These are phyloP conservation scores for Pleuronectes platessa DNA, from an alignment of 2,113 vertebrate genomes.

Conservation along the genomic window DNA sequence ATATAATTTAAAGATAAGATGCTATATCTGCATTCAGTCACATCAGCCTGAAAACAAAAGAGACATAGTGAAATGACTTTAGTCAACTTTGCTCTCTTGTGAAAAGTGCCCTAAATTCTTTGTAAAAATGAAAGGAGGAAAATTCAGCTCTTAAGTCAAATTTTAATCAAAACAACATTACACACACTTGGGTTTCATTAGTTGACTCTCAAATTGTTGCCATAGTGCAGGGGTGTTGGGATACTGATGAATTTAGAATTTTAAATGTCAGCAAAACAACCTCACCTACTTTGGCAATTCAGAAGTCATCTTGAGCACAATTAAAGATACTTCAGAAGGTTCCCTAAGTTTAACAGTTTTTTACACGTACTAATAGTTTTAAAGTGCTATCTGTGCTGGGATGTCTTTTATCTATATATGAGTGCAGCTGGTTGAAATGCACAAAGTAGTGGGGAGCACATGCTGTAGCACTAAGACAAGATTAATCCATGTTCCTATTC, in stretches of 20 bases:
- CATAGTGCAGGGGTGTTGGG: neutral
- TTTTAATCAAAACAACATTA: no score
- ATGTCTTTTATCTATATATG: no score
- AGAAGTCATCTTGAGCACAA: no score
- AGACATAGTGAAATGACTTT: no score
- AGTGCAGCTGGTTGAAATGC: neutral
- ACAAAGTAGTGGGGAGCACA: neutral
- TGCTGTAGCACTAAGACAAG: neutral
- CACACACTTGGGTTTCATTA: no score
- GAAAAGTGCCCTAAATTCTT: no score
- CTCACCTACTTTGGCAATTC: neutral
- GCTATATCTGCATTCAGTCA: neutral
- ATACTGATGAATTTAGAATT: slow-evolving; percentile 17
- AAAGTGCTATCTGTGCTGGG: neutral
- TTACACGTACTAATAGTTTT: neutral
- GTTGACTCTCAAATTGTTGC: no score
- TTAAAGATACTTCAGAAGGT: neutral
- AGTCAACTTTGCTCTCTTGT: no score
- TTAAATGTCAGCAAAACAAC: slow-evolving; percentile 7
- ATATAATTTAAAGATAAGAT: neutral
- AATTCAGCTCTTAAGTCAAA: no score
- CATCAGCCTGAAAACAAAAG: no score
- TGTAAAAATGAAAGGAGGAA: neutral
- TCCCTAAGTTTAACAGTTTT: neutral
- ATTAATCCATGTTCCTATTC: neutral